Percentiles rank a stretch among this genome's conserved stretches.
Evolutionary conservation across 2,797 vertebrate genomes (phyloP).

Genomic region (Leuciscus waleckii): DNA sequence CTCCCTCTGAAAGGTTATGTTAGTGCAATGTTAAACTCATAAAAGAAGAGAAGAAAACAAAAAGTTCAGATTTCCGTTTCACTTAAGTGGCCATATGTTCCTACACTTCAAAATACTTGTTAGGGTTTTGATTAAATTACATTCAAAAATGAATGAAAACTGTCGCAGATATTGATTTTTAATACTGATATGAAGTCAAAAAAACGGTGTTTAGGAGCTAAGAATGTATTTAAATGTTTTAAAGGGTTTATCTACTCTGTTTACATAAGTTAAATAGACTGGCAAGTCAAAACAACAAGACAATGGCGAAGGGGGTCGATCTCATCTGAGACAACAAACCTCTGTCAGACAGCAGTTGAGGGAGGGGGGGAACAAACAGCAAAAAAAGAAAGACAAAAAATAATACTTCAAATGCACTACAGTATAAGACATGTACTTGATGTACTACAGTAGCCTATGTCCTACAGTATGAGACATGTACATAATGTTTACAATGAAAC

Average conservation of each 20-base stretch:
- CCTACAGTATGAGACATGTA: not conserved
- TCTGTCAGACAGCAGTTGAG: not conserved
- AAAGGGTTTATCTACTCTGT: constrained; percentile 1
- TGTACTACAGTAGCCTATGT: not conserved
- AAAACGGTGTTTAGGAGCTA: not conserved
- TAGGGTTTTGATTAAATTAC: not conserved
- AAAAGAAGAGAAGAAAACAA: not conserved
- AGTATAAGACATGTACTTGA: not conserved
- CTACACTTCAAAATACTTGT: not conserved
- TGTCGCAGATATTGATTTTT: not conserved
- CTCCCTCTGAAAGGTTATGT: not conserved
- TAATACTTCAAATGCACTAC: not conserved
- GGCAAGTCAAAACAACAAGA: constrained; percentile 36
- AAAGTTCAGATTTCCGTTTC: not conserved
- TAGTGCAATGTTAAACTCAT: not conserved
- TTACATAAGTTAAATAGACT: constrained; percentile 43
- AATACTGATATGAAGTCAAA: not conserved
- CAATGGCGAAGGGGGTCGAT: constrained; percentile 29
- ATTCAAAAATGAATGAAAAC: not conserved
- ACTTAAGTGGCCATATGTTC: not conserved
- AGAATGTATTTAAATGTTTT: not conserved
- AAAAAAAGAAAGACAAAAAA: not conserved
- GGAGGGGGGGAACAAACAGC: not conserved
- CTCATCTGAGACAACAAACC: constrained; percentile 29
- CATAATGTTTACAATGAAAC: not conserved